A percentile compares a stretch with the other conserved stretches of the same genome.
Evolutionary conservation across 2,888 invertebrate species (phyloP).

Genomic region (Troides aeacus): DNA sequence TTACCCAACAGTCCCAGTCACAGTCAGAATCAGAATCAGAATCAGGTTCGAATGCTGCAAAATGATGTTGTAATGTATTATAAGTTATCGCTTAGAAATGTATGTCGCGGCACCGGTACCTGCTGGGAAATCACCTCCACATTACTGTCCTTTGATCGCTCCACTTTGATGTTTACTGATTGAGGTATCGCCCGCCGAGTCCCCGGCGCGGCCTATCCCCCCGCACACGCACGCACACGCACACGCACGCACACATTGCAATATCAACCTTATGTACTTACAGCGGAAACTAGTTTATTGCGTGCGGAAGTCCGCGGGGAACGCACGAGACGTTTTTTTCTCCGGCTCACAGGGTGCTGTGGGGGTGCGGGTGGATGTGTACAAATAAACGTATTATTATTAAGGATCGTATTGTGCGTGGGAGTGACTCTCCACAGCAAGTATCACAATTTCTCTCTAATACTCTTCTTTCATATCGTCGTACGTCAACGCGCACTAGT

Average conservation of each 20-base stretch:
- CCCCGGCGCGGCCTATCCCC: constrained; percentile 3
- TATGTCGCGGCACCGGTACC: background rate
- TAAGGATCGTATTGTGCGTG: too few relatives aligned
- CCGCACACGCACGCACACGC: too few relatives aligned
- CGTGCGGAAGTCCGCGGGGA: background rate
- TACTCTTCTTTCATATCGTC: too few relatives aligned
- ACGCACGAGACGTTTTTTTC: constrained; percentile 10
- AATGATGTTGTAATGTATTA: too few relatives aligned
- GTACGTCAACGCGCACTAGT: too few relatives aligned
- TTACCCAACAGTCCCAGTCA: too few relatives aligned
- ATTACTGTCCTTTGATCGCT: constrained; percentile 32
- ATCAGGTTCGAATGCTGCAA: too few relatives aligned
- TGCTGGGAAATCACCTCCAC: constrained; percentile 32
- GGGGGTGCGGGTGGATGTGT: background rate
- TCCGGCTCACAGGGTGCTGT: constrained; percentile 16
- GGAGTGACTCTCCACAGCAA: too few relatives aligned
- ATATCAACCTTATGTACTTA: background rate
- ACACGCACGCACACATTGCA: too few relatives aligned
- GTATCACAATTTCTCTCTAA: too few relatives aligned
- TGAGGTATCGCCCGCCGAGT: constrained; percentile 22
- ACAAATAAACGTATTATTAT: background rate
- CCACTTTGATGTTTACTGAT: constrained; percentile 35
- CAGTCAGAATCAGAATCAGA: too few relatives aligned
- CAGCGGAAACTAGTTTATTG: background rate
- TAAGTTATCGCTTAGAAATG: background rate